phyloP scores from a whole-genome alignment of 2,797 vertebrate genomes.

The Xenops minutus region DNA sequence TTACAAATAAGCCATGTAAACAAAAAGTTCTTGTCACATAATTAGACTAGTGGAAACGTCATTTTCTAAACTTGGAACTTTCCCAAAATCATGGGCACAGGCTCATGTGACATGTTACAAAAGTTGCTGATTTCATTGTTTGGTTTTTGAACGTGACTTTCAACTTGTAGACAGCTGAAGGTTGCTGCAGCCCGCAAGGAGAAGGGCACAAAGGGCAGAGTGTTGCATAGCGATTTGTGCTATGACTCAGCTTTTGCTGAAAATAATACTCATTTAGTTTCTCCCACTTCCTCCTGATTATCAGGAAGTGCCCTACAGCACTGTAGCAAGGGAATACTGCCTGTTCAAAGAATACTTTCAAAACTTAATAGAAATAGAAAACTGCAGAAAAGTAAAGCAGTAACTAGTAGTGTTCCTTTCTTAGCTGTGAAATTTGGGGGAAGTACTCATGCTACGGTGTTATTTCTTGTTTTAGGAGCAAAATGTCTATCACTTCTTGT shows the following conservation, averaged over 20 bases:
- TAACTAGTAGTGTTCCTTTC: neutral
- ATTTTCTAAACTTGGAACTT: conserved; percentile 41
- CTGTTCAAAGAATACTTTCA: neutral
- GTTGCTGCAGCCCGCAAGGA: neutral
- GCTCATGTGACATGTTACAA: conserved; percentile 56
- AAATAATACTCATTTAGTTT: neutral
- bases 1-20: neutral
- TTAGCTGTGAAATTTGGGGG: neutral
- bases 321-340: neutral
- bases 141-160: conserved; percentile 52
- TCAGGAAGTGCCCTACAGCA: neutral
- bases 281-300: conserved; percentile 34
- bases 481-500: neutral
- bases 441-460: neutral
- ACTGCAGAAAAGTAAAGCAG: neutral
- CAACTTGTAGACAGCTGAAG: conserved; percentile 5
- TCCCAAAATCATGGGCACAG: conserved; percentile 22
- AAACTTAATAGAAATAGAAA: neutral
- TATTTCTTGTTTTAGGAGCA: neutral
- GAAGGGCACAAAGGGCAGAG: neutral
- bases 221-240: neutral
- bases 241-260: conserved; percentile 61
- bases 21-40: neutral
- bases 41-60: neutral
- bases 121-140: conserved; percentile 48